phyloP scores from a whole-genome alignment of 1,140 invertebrate species.

The Ptiloglossa arizonensis region DNA sequence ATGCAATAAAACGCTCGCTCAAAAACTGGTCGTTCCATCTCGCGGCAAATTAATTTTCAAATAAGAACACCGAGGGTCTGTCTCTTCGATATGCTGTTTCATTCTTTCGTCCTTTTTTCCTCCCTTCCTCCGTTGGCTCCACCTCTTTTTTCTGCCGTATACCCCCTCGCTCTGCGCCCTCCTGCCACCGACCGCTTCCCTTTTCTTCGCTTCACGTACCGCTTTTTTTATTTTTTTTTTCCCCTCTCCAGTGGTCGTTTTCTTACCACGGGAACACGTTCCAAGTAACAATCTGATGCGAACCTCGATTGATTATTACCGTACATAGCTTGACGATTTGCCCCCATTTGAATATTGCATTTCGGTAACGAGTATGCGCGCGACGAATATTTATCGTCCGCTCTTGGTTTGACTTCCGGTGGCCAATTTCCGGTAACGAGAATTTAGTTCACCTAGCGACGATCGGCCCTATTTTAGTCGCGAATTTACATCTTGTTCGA shows the following conservation, averaged over 20 bases:
- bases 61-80: constrained; percentile 55
- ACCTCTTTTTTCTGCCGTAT: neutral
- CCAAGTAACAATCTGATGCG: constrained; percentile 53
- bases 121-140: neutral
- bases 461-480: too few species aligned
- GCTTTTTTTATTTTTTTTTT: too few species aligned
- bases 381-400: constrained; percentile 33
- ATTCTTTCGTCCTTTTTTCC: constrained; percentile 44
- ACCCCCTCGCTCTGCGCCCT: neutral
- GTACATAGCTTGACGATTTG: constrained; percentile 44
- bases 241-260: neutral
- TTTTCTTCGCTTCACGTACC: neutral
- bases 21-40: constrained; percentile 63
- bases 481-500: neutral
- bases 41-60: constrained; percentile 64
- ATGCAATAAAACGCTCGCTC: constrained; percentile 42
- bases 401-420: neutral
- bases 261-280: constrained; percentile 34
- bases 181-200: neutral
- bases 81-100: constrained; percentile 52
- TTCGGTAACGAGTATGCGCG: constrained; percentile 34
- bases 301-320: constrained; percentile 51
- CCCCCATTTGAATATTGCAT: constrained; percentile 41
- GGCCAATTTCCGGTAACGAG: constrained; percentile 20
- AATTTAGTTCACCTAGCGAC: neutral